Evolutionary conservation across 2,113 vertebrate species (phyloP).

Genomic region (Lutjanus erythropterus): DNA sequence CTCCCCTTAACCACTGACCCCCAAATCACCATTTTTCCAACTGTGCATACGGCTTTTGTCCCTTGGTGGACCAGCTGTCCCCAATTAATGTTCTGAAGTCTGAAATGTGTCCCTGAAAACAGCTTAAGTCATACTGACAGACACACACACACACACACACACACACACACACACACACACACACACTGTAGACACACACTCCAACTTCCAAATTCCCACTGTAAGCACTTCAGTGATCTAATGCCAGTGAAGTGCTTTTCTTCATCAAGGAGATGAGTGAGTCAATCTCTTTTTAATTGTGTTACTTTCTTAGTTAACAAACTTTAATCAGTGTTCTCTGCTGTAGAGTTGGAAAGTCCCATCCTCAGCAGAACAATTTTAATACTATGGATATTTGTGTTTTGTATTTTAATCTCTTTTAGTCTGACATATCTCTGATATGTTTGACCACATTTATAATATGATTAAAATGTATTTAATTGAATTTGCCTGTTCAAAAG

Average conservation of each 20-base stretch:
- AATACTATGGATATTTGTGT: not conserved
- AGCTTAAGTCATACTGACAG: no score
- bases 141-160: not conserved
- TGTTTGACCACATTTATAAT: not conserved
- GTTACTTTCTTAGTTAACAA: slow-evolving; percentile 34
- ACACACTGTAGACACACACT: not conserved
- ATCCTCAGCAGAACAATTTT: slow-evolving; percentile 1
- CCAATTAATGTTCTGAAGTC: no score
- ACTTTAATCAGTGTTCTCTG: slow-evolving; percentile 33
- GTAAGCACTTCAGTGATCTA: slow-evolving; percentile 18
- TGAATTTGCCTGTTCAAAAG: not conserved
- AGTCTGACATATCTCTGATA: no score
- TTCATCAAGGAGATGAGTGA: slow-evolving; percentile 42
- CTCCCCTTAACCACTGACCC: no score
- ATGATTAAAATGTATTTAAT: not conserved
- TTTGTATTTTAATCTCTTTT: not conserved
- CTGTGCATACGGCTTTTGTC: no score
- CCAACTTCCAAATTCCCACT: slow-evolving; percentile 10
- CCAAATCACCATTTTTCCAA: no score
- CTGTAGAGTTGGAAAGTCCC: not conserved
- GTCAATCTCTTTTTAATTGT: slow-evolving; percentile 41
- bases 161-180: not conserved
- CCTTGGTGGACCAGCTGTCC: no score
- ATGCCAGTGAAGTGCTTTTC: slow-evolving; percentile 32
- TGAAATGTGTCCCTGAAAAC: no score